Evolutionary conservation across 2,113 vertebrate genomes (phyloP), one percentile per base, ranked within the genome.

Genomic region (Albula glossodonta): DNA sequence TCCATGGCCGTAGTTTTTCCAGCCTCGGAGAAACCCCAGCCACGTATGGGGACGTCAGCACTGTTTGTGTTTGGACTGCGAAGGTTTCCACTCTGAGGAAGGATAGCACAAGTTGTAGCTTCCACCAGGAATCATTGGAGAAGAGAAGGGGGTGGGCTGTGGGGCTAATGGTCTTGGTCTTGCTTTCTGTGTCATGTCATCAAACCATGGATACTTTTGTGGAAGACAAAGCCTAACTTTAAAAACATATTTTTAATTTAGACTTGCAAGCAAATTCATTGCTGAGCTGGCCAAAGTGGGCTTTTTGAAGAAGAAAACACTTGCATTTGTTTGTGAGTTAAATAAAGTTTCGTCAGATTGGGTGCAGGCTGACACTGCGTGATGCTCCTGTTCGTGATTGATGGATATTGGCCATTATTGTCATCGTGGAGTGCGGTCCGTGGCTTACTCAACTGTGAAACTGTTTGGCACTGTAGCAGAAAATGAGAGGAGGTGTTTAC

Each of bases 51-150:
- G 22, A 70, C 57, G 63, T 84, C 66, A 17, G n/a, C 22, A 19
- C 53, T 70, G 25, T 86, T 77, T 86, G 49, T 48, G 12, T 82
- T 78, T 77, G 22, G 74, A 79, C 70, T 57, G 84, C 84, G 5
- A 19, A 85, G 77, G 31, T 85, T 60, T 74, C 83, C 52, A 31
- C 15, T 66, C 60, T 66, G 17, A 4, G 3, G 60, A 66, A 17
- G 19, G 80, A 51, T 77, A 11, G 31, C 41, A 52, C 51, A 78
- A n/a, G 7, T 57, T 41, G 41, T 51, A 77, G 17, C 85, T 8
- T 52, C 57, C 22, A 4, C 48, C 85, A 51, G 31, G 9, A 63
- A 51, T 56, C 53, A 9, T 19, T n/a, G 3, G 19, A 10, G 13
- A 63, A 49, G 84, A 22, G 48, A 50, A 66, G 60, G n/a, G 49